These are phyloP conservation scores for Drosophila helvetica DNA, from an alignment of 2,888 invertebrate species.

Conservation along the genomic window DNA sequence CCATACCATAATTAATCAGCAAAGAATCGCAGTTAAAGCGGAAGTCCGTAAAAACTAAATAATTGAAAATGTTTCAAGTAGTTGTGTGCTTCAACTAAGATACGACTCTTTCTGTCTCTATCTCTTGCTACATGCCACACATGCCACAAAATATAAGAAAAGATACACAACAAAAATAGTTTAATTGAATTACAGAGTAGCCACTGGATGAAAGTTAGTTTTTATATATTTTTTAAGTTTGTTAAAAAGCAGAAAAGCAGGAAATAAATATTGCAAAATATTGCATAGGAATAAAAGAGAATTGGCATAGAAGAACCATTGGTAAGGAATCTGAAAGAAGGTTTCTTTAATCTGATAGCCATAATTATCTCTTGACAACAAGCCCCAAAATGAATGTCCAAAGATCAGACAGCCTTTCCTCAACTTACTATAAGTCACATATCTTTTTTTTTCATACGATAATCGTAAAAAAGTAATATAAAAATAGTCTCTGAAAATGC, in stretches of 20 bases:
- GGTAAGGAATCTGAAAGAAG: not conserved
- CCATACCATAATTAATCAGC: conserved; percentile 56
- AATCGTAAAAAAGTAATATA: not conserved
- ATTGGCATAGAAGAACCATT: not conserved
- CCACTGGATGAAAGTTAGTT: not conserved
- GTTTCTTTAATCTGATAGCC: no score
- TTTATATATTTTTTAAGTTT: no score
- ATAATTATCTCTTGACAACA: no score
- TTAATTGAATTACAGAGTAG: conserved; percentile 55
- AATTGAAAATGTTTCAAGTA: conserved; percentile 18
- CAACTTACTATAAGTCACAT: not conserved
- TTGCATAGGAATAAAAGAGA: not conserved
- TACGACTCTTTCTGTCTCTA: conserved; percentile 7
- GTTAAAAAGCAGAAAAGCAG: no score
- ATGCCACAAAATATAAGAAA: conserved; percentile 21
- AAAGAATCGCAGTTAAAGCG: conserved; percentile 27
- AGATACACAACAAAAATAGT: conserved; percentile 23
- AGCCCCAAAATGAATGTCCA: not conserved
- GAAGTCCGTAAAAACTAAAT: conserved; percentile 32
- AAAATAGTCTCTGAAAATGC: conserved; percentile 16
- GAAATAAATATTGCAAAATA: no score
- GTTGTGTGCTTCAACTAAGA: conserved; percentile 9
- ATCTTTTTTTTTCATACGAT: no score
- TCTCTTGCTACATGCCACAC: not conserved
- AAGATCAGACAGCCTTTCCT: conserved; percentile 13